Conservation (phyloP, 2,113 vertebrate species). For the Penelope pileata region DNA sequence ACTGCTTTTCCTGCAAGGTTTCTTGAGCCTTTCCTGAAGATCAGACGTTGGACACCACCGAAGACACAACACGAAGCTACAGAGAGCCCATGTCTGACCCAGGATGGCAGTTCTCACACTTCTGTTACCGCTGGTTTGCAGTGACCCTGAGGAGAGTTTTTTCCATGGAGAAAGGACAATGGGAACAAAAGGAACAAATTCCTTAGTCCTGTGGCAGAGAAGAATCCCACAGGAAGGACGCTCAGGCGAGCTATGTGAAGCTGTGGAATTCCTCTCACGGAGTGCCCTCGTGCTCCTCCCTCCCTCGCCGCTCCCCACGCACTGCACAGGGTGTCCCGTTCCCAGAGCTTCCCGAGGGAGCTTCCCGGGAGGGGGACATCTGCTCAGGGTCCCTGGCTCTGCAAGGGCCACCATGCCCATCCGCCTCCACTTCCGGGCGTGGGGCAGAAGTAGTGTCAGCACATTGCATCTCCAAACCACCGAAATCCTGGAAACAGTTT, state of each 20-base stretch:
- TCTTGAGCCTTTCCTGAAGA: not conserved
- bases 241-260: constrained; percentile 41
- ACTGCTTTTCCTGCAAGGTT: not conserved
- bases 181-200: constrained; percentile 55
- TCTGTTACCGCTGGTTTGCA: constrained; percentile 3
- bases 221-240: constrained; percentile 64
- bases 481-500: not conserved
- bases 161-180: constrained; percentile 31
- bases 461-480: not conserved
- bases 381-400: not conserved
- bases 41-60: not conserved
- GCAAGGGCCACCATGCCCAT: not conserved
- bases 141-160: constrained; percentile 30
- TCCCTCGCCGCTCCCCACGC: not conserved
- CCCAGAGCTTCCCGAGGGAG: constrained; percentile 46
- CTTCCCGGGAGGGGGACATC: not conserved
- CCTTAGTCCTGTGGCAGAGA: constrained; percentile 7
- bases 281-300: constrained; percentile 39
- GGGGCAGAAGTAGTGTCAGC: not conserved
- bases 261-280: constrained; percentile 55
- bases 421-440: rapidly evolving
- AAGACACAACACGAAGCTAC: not conserved
- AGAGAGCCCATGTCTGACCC: not conserved
- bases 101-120: constrained; percentile 18
- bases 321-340: constrained; percentile 47